Evolutionary conservation across 2,888 invertebrate species (phyloP).

Genomic region (Luffia ferchaultella): DNA sequence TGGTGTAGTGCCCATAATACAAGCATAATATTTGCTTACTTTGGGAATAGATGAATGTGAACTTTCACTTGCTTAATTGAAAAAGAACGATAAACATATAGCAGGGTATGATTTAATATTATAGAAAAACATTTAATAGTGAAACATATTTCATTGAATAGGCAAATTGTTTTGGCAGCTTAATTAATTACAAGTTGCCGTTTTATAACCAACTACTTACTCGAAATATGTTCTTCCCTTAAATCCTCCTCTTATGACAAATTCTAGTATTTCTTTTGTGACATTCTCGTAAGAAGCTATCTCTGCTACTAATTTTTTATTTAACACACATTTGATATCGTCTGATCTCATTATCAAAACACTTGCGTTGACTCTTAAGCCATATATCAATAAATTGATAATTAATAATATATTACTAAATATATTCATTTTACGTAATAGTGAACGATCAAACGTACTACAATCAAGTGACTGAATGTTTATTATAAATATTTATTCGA

Average conservation of each 20-base stretch:
- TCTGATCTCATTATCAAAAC: conserved; percentile 3
- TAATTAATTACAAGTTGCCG: too few species aligned
- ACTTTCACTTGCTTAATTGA: too few species aligned
- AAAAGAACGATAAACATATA: too few species aligned
- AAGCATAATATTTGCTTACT: too few species aligned
- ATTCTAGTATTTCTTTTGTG: conserved; percentile 39
- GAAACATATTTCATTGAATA: too few species aligned
- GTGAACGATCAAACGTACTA: background rate
- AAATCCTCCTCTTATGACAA: conserved; percentile 34
- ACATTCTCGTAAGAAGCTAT: conserved; percentile 47
- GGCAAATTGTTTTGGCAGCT: too few species aligned
- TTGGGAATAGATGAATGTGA: too few species aligned
- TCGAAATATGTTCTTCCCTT: conserved; percentile 45
- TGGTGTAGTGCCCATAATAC: too few species aligned
- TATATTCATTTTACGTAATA: background rate
- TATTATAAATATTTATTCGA: too few species aligned
- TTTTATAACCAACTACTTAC: conserved; percentile 11
- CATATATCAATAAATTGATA: background rate
- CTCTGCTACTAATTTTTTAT: conserved; percentile 41
- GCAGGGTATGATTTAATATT: too few species aligned
- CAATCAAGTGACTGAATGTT: background rate
- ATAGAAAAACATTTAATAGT: too few species aligned
- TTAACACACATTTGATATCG: conserved; percentile 27
- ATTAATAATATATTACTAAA: background rate
- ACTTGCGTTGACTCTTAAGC: background rate